A percentile compares a stretch with the other conserved stretches of the same genome.
These are phyloP conservation scores for Drosophila limbata DNA, from an alignment of 2,888 invertebrate genomes.

Conservation along the genomic window DNA sequence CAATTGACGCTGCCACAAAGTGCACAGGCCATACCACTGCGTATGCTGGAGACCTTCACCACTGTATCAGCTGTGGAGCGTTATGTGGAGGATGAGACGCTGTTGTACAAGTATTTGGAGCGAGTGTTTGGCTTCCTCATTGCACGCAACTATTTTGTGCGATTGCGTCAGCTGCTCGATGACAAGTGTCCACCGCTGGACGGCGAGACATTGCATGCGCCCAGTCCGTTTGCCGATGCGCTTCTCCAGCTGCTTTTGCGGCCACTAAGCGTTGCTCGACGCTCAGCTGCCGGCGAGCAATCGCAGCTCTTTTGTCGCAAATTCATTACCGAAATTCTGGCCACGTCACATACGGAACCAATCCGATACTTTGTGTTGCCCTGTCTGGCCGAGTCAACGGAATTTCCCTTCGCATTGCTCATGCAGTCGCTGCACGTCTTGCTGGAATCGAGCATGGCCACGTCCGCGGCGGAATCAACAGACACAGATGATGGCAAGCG, in stretches of 20 bases:
- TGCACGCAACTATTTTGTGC: slow-evolving; percentile 88
- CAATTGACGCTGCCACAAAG: slow-evolving; percentile 82
- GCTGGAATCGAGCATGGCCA: slow-evolving; percentile 43
- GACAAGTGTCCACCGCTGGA: slow-evolving; percentile 89
- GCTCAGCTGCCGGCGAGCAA: slow-evolving; percentile 48
- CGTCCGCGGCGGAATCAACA: slow-evolving; percentile 41
- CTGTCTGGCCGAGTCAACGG: slow-evolving; percentile 86
- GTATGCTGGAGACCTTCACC: slow-evolving; percentile 92
- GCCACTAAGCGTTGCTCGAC: slow-evolving; percentile 88
- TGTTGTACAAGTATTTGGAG: slow-evolving; percentile 81
- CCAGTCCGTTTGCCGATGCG: slow-evolving; percentile 90
- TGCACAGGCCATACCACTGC: slow-evolving; percentile 89
- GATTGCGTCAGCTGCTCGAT: slow-evolving; percentile 90
- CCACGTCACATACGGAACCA: slow-evolving; percentile 88
- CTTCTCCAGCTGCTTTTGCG: slow-evolving; percentile 91
- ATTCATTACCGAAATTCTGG: slow-evolving; percentile 89
- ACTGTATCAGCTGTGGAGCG: slow-evolving; percentile 85
- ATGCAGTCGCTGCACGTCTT: slow-evolving; percentile 85
- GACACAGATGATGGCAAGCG: slow-evolving; percentile 58
- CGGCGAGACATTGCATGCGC: slow-evolving; percentile 89
- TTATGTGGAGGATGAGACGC: slow-evolving; percentile 77
- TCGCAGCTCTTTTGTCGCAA: slow-evolving; percentile 76
- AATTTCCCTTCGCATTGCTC: slow-evolving; percentile 87
- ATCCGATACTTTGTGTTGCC: slow-evolving; percentile 90
- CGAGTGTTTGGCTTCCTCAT: slow-evolving; percentile 83